Conservation (phyloP, 2,888 invertebrate species). For the Campopleginae sp. region DNA sequence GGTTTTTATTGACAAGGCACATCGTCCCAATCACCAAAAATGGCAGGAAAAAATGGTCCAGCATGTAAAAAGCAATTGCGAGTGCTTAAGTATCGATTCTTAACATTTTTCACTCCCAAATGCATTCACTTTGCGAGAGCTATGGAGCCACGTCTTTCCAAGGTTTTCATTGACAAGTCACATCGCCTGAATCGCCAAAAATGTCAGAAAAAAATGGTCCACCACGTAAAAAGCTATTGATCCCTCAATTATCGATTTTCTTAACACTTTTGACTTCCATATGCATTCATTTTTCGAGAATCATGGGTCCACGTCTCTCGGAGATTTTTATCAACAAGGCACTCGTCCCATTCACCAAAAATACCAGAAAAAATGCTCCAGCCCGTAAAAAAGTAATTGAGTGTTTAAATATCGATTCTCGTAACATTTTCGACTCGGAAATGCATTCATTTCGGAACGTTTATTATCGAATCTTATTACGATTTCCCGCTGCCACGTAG, state of each 20-base stretch:
- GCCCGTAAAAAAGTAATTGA: neutral
- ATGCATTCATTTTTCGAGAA: neutral
- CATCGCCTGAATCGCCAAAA: too few relatives aligned
- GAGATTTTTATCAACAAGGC: neutral
- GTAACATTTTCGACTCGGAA: neutral
- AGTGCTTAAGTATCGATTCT: neutral
- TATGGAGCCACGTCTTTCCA: neutral
- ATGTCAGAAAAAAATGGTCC: too few relatives aligned
- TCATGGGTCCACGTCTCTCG: neutral
- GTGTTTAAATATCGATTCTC: neutral
- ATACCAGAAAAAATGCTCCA: neutral
- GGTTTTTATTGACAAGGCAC: too few relatives aligned
- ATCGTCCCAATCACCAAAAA: too few relatives aligned
- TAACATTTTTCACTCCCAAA: neutral
- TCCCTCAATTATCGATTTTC: neutral
- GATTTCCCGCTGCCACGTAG: neutral
- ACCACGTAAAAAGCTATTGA: too few relatives aligned
- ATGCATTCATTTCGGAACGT: neutral
- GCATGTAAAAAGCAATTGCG: too few relatives aligned
- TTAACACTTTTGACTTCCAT: neutral
- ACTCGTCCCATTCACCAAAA: too few relatives aligned
- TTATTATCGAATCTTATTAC: neutral
- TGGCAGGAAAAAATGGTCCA: too few relatives aligned
- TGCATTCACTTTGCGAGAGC: neutral
- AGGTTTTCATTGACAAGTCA: neutral